These are phyloP conservation scores for Rhyacophila evoluta DNA, from an alignment of 2,888 invertebrate species.

Conservation along the genomic window DNA sequence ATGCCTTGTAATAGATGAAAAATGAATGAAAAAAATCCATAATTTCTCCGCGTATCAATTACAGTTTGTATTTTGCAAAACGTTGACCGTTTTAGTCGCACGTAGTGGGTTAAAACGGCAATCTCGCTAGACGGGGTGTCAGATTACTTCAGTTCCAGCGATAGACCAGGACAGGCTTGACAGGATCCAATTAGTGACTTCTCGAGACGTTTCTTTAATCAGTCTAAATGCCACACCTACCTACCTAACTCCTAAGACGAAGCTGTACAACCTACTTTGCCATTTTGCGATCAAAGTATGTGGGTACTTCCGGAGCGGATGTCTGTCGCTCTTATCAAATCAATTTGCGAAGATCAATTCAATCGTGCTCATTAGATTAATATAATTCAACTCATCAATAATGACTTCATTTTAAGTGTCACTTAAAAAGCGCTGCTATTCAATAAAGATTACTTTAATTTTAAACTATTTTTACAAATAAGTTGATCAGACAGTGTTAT, in stretches of 20 bases:
- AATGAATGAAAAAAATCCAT: too few species aligned
- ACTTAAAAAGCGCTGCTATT: too few species aligned
- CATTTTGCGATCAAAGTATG: background rate
- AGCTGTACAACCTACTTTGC: background rate
- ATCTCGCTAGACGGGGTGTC: conserved; percentile 8
- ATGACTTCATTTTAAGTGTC: too few species aligned
- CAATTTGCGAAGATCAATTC: background rate
- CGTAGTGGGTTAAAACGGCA: background rate
- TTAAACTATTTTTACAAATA: too few species aligned
- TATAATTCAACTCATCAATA: too few species aligned
- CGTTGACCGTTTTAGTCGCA: background rate
- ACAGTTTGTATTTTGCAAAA: background rate
- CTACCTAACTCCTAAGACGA: background rate
- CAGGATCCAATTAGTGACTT: conserved; percentile 22
- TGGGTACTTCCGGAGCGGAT: background rate
- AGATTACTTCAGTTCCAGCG: conserved; percentile 19
- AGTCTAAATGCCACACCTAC: conserved; percentile 16
- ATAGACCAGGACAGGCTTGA: conserved; percentile 22
- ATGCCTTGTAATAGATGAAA: too few species aligned
- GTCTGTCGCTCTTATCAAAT: too few species aligned
- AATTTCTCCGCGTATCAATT: too few species aligned
- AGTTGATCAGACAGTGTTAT: too few species aligned
- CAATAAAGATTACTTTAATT: too few species aligned
- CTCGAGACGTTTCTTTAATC: conserved; percentile 22
- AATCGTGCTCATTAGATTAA: too few species aligned